Base-by-base conservation (phyloP, 2,113 vertebrate species). In the Neolamprologus kungweensis region DNA sequence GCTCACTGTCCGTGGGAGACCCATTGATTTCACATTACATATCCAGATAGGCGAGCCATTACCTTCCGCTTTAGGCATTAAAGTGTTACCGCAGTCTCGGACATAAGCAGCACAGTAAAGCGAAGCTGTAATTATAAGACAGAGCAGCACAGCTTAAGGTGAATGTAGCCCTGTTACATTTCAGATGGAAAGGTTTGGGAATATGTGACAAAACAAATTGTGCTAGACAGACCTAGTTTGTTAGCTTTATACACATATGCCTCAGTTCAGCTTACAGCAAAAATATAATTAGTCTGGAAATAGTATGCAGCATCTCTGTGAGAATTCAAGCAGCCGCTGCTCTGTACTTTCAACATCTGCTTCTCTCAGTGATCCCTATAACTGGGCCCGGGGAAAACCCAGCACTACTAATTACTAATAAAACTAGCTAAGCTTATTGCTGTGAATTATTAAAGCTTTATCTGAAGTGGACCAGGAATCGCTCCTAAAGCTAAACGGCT, bases 401-500 rank as follows among this genome's bases (percentile, higher is more conserved):
- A 92, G 96, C 94, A 40, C 95, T 94, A 91, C 97, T 99, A 98
- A 98, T 98, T 98, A 98, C 97, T 96, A 97, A 97, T 95, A 96
- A 97, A 97, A 97, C 95, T 96, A 97, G 95, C 96, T 97, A 95
- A 97, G 96, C 97, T 97, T 95, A 96, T 97, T 97, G 95, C 96
- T 94, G 96, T 97, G 96, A 97, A 97, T 98, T 97, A 98, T 97
- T 97, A 97, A 96, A 96, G 95, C 95, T 95, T 94, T 97, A 96
- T 97, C 96, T 96, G 94, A 95, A 96, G 93, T 96, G 95, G 95
- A 95, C 95, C 95, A 96, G 96, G 94, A 97, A 96, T 95, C 92
- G 91, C 95, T 96, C 96, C 95, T 91, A 91, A 90, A 96, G 95
- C 95, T 94, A 94, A 96, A 94, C 82, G 93, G 94, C 94, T 95